Evolutionary conservation across 2,113 vertebrate species (phyloP).

Genomic region (Bufo gargarizans): DNA sequence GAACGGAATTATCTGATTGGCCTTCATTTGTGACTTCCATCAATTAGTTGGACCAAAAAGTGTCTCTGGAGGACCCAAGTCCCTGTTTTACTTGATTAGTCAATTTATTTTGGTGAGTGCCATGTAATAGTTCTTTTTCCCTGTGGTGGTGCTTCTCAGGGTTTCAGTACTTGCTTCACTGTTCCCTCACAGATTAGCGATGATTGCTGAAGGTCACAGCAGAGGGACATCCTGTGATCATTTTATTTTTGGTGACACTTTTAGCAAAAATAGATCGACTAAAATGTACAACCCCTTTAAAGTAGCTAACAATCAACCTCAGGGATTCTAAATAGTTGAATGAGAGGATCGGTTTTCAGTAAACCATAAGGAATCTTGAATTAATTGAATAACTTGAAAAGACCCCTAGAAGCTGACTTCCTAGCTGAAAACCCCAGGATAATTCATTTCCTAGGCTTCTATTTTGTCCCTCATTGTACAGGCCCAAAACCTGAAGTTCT

Average conservation of each 20-base stretch:
- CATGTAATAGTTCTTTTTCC: neutral
- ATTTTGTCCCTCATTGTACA: conserved; percentile 22
- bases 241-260: neutral
- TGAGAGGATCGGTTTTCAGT: neutral
- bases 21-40: neutral
- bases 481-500: conserved; percentile 50
- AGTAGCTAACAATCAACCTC: neutral
- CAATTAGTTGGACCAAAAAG: neutral
- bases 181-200: neutral
- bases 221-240: neutral
- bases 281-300: neutral
- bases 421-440: conserved; percentile 43
- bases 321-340: neutral
- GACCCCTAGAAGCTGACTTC: neutral
- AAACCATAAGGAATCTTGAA: neutral
- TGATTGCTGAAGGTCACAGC: neutral
- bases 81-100: neutral
- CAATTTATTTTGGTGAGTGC: neutral
- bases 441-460: conserved; percentile 58
- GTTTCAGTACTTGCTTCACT: neutral
- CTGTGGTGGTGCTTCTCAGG: neutral
- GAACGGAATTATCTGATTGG: too few relatives aligned
- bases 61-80: neutral
- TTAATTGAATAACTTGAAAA: neutral
- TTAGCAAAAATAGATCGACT: neutral